Base-by-base conservation (phyloP, 1,140 invertebrate genomes). In the Choristoneura fumiferana region DNA sequence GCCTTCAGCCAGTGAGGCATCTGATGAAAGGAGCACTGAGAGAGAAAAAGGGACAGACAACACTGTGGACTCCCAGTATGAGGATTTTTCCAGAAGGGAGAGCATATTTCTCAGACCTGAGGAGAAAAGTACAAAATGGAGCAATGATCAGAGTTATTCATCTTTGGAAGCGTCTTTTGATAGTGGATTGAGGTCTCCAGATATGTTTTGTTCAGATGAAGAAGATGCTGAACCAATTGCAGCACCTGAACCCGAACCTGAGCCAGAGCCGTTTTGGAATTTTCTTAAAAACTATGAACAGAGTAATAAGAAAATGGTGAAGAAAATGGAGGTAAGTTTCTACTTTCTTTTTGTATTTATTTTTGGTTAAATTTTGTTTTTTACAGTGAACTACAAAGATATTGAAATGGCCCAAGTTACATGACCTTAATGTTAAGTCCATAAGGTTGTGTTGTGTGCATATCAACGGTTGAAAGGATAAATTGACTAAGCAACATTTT, bases 141-240 rank as follows among this genome's bases (percentile, higher is more conserved):
- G 84, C 63, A 71, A 71, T 14, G 84, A 89, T 9, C 80, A 84
- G 6, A 86, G 82, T 54, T 81, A 77, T 53, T 84, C 84, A 4
- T 89, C 86, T n/a, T 62, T 89, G 4, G 85, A 89, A 53, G 79
- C 73, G 8, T 89, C 87, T 1, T 90, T 85, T 76, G 81, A 87
- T 58, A 89, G 87, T 74, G 87, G 87, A 40, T 76, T 87, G 17
- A 69, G 84, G 22, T 92, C 91, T 63, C 91, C 91, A 9, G 91
- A 92, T 63, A 84, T 92, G 70, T 92, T 92, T 66, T 90, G 87
- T 67, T 90, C 91, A 73, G 84, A 88, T 45, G 90, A 91, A 37
- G 84, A 87, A 39, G 76, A 76, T 52, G 61, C 71, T 3, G 64
- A 75, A 54, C 29, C 45, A 14, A 59, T 33, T 33, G 59, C 54